Percentiles rank a stretch among this genome's conserved stretches.
Evolutionary conservation across 1,140 invertebrate genomes (phyloP).

Genomic region (Brachystomella parvula): DNA sequence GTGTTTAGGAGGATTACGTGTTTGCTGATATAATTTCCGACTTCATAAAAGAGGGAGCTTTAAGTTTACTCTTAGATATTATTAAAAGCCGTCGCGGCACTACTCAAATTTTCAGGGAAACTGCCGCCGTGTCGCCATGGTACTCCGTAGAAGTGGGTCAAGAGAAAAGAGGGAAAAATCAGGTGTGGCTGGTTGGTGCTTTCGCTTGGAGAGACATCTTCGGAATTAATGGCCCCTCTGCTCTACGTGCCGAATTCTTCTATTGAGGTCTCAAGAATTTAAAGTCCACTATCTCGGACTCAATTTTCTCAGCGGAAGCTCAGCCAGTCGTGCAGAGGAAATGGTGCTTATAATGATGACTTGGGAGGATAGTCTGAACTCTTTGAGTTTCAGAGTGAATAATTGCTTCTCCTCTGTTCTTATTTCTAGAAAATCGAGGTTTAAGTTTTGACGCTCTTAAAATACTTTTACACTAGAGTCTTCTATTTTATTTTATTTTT

Average conservation of each 20-base stretch:
- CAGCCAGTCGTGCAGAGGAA: neutral
- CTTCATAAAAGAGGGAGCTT: too few species aligned
- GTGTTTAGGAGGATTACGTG: too few species aligned
- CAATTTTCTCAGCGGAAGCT: neutral
- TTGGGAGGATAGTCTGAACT: neutral
- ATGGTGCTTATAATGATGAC: neutral
- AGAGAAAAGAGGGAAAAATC: slow-evolving; percentile 27
- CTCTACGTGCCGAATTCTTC: neutral
- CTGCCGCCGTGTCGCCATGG: too few species aligned
- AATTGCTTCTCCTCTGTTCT: neutral
- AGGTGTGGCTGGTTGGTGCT: slow-evolving; percentile 12
- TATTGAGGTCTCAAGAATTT: neutral
- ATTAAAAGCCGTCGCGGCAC: too few species aligned
- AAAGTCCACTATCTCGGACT: neutral
- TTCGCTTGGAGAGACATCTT: neutral
- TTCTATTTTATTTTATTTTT: too few species aligned
- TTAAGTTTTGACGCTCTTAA: too few species aligned
- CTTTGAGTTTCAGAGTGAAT: neutral
- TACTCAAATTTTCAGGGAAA: too few species aligned
- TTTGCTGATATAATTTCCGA: too few species aligned
- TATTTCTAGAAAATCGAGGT: too few species aligned
- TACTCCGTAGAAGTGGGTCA: too few species aligned
- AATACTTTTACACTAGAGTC: too few species aligned
- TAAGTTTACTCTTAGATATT: too few species aligned
- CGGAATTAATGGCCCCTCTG: neutral